Percentiles rank a stretch among this genome's conserved stretches.
phyloP scores from a whole-genome alignment of 2,113 vertebrate genomes.

The Chamaetylas fuelleborni region DNA sequence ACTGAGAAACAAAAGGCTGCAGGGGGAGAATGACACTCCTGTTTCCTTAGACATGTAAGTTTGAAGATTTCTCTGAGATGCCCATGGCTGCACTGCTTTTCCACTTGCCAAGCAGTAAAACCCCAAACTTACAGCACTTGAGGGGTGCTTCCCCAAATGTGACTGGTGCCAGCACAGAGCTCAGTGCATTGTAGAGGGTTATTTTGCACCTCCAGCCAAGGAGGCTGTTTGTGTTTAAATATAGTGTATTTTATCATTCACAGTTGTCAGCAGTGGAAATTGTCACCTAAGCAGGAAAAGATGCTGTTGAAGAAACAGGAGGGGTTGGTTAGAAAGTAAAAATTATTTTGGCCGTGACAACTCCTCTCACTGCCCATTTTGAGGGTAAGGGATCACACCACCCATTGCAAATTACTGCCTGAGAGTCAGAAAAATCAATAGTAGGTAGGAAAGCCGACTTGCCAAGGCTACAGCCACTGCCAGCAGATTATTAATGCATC shows the following conservation, averaged over 20 bases:
- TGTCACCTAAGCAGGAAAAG: constrained; percentile 54
- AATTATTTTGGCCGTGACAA: constrained; percentile 2
- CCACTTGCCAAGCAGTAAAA: neutral
- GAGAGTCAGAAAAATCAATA: constrained; percentile 50
- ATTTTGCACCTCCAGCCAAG: neutral
- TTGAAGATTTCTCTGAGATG: neutral
- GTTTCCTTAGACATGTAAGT: neutral
- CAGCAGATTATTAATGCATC: constrained; percentile 63
- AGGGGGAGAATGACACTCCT: accelerated
- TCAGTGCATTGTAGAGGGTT: neutral
- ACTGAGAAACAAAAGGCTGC: neutral
- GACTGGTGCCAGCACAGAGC: neutral
- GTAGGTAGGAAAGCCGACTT: constrained; percentile 18
- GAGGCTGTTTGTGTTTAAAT: constrained; percentile 31
- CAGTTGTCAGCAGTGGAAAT: constrained; percentile 53
- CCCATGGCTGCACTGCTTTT: neutral
- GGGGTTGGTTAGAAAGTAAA: neutral
- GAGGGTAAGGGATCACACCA: neutral
- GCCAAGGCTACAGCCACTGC: constrained; percentile 37
- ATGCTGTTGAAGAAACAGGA: constrained; percentile 51
- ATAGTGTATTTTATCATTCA: constrained; percentile 16
- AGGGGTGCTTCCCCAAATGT: neutral
- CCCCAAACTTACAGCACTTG: neutral
- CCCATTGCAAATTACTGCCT: constrained; percentile 35
- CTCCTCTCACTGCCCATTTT: neutral